Base-by-base conservation (phyloP, 2,888 invertebrate species). In the Agonopterix subpropinquella region DNA sequence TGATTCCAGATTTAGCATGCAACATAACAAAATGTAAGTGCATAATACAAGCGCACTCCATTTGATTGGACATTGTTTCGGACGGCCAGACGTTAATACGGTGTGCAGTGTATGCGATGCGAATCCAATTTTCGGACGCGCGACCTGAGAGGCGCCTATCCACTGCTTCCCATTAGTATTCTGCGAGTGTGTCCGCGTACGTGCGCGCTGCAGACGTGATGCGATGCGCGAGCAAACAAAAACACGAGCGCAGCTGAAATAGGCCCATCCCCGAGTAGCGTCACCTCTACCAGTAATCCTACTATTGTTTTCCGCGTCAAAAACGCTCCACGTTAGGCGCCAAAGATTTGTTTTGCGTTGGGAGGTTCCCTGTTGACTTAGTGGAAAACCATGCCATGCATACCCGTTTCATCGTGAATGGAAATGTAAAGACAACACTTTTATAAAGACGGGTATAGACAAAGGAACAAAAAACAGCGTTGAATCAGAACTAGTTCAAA, bases 61-160 rank as follows among this genome's bases (percentile, higher is more conserved):
- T 77, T 76, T 85, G 80, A 85, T 86, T 83, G 83, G 71, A 68
- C 67, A 84, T 83, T 84, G 85, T 87, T 84, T 80, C 65, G 64
- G 57, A 51, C 54, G 53, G 56, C 57, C 56, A 52, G 58, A 55
- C 64, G 66, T 68, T 79, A 77, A 79, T 78, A 73, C 70, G 53
- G 55, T 58, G 66, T 67, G 70, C 76, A 70, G 62, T 67, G 69
- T 67, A 69, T 75, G 73, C 72, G 62, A 70, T 68, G 69, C 66
- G 75, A 80, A 83, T 81, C 72, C 79, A 82, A 82, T 83, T 80
- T 84, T 72, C 64, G 69, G 70, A 63, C 67, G 65, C 70, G 69
- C 63, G 65, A 70, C 66, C 70, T 62, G 64, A 62, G 61, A 70
- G 61, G 62, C 60, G 67, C 67, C 73, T 71, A 65, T 64, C 62